Evolutionary conservation across 2,888 invertebrate genomes (phyloP), one percentile per base, ranked within the genome.

Genomic region (Ischnura elegans): DNA sequence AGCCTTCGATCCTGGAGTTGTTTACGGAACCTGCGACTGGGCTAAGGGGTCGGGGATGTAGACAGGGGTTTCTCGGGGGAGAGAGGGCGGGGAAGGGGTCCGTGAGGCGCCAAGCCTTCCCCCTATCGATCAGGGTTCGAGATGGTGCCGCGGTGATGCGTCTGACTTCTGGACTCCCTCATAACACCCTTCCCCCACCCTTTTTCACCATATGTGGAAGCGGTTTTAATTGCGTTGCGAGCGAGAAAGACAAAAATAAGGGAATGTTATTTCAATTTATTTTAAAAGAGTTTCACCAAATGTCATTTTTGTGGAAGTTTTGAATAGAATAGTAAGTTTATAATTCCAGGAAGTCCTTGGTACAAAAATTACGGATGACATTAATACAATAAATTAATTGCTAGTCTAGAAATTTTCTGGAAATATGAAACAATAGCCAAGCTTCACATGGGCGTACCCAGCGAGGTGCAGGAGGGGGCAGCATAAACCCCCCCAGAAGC

Each of bases 81-180:
- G 87, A 51, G 51, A 29, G 36, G 47, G 87, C 8, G 87, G 47
- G 87, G 29, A 46, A 51, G 51, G 87, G 87, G 36, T 36, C 16
- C 87, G 55, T 55, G 55, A 87, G n/a, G 51, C n/a, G 16, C 3
- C 36, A 29, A 36, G 4, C 19, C 3, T 16, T 21, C 25, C 19
- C 25, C 61, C 61, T 61, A 61, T 61, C 61, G 61, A 61, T 61
- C 61, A 61, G 25, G 61, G 61, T 61, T 61, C 61, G 61, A 61
- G 61, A 61, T 61, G 61, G n/a, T 25, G 25, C 61, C 2, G 61
- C 42, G 61, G 19, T 61, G 8, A 21, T 25, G 25, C 25, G 61
- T 25, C 61, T 21, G 61, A 61, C 19, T 21, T 61, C 55, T 61
- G 19, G 76, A 8, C 76, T 45, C 87, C 29, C n/a, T 25, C n/a